Percentiles rank a stretch among this genome's conserved stretches.
These are phyloP conservation scores for Phymastichus coffea DNA, from an alignment of 1,140 invertebrate genomes.

Conservation along the genomic window DNA sequence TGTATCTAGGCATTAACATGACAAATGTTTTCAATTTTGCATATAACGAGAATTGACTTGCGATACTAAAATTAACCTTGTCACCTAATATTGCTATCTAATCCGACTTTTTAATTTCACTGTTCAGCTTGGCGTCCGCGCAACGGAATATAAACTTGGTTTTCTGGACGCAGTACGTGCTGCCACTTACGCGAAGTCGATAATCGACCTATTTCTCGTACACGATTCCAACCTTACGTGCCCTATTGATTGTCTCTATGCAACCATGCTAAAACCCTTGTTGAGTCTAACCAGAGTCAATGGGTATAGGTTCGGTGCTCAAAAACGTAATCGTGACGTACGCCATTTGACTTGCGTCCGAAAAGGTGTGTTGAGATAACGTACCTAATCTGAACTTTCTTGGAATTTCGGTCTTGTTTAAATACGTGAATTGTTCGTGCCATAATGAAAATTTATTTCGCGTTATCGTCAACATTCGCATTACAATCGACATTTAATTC, in stretches of 20 bases:
- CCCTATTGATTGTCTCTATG: slow-evolving; percentile 21
- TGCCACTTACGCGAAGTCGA: slow-evolving; percentile 37
- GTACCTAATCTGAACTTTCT: background rate
- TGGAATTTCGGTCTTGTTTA: slow-evolving; percentile 4
- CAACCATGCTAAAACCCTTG: slow-evolving; percentile 33
- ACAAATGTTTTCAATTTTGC: slow-evolving; percentile 35
- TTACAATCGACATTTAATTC: slow-evolving; percentile 31
- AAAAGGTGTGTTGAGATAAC: slow-evolving; percentile 6
- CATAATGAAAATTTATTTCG: slow-evolving; percentile 1
- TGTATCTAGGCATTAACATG: slow-evolving; percentile 26
- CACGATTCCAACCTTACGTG: slow-evolving; percentile 38
- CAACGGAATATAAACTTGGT: slow-evolving; percentile 43
- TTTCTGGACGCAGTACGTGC: slow-evolving; percentile 43
- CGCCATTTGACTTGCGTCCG: slow-evolving; percentile 8
- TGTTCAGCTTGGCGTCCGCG: background rate
- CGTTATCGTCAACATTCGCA: slow-evolving; percentile 3
- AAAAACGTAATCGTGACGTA: slow-evolving; percentile 6
- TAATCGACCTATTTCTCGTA: slow-evolving; percentile 36
- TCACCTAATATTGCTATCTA: background rate
- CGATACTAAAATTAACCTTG: background rate
- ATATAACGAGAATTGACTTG: slow-evolving; percentile 30
- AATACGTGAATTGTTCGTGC: background rate
- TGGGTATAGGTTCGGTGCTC: background rate
- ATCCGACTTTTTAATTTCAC: slow-evolving; percentile 27
- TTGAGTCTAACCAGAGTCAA: slow-evolving; percentile 27